Percentiles rank a stretch among this genome's conserved stretches.
phyloP scores from a whole-genome alignment of 1,140 invertebrate species.

The Tenebrio molitor region DNA sequence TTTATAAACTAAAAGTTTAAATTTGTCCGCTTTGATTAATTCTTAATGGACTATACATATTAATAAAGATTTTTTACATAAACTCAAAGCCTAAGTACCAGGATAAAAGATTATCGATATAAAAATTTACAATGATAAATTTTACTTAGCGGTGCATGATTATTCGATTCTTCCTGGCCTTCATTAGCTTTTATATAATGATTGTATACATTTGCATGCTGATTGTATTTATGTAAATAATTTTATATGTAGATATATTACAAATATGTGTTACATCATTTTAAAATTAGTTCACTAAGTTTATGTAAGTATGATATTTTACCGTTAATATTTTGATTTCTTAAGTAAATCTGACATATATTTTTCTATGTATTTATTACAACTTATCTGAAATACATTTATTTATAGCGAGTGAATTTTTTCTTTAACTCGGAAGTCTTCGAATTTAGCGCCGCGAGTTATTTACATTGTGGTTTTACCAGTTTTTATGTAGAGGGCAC shows the following conservation, averaged over 20 bases:
- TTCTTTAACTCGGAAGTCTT: not conserved
- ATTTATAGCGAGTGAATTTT: slow-evolving; percentile 1
- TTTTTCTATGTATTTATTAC: slow-evolving; percentile 34
- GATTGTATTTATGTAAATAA: slow-evolving; percentile 35
- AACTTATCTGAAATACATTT: slow-evolving; percentile 13
- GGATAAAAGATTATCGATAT: no score
- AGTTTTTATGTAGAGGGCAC: not conserved
- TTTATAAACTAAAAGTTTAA: no score
- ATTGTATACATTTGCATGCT: slow-evolving; percentile 26
- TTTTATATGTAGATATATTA: slow-evolving; percentile 14
- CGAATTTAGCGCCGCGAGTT: not conserved
- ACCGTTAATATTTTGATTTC: slow-evolving; percentile 4
- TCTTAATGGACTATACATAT: no score
- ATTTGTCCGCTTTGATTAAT: no score
- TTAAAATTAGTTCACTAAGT: slow-evolving; percentile 1
- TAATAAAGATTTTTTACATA: no score
- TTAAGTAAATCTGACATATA: slow-evolving; percentile 7
- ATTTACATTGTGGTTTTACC: slow-evolving; percentile 17
- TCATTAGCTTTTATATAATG: slow-evolving; percentile 15
- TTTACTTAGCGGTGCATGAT: not conserved
- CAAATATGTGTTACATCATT: slow-evolving; percentile 7
- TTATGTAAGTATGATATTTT: slow-evolving; percentile 22
- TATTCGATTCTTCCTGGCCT: slow-evolving; percentile 17
- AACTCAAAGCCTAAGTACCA: not conserved
- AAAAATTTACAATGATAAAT: no score